phyloP scores from a whole-genome alignment of 2,113 vertebrate species.

The Hydrolagus affinis region DNA sequence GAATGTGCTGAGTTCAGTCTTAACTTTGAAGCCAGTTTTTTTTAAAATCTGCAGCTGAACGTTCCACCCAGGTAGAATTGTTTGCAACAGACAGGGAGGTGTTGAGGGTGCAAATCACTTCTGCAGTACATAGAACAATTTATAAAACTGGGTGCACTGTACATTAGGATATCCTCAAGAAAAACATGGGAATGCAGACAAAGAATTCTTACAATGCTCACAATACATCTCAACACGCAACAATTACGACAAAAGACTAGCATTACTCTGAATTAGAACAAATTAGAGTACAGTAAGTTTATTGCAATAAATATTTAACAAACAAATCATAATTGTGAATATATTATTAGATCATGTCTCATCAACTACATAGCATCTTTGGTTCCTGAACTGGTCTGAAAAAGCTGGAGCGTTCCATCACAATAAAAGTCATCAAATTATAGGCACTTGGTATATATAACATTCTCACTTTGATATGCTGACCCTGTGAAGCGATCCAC shows the following conservation, averaged over 20 bases:
- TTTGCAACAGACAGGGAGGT: too few relatives aligned
- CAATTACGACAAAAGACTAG: background rate
- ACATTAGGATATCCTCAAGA: background rate
- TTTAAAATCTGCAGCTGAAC: too few relatives aligned
- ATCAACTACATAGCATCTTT: conserved; percentile 19
- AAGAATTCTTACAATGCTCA: background rate
- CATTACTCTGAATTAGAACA: background rate
- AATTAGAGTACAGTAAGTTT: background rate
- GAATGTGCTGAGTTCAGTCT: too few relatives aligned
- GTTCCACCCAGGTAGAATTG: too few relatives aligned
- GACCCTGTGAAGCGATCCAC: background rate
- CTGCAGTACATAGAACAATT: background rate
- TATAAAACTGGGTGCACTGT: background rate
- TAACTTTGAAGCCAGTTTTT: too few relatives aligned
- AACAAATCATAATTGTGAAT: background rate
- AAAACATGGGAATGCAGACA: background rate
- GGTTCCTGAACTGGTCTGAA: background rate
- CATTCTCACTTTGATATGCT: conserved; percentile 16
- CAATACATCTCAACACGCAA: background rate
- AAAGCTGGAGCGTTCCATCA: background rate
- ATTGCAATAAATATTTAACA: background rate
- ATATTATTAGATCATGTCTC: background rate
- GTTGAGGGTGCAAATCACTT: background rate
- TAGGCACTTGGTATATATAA: conserved; percentile 24
- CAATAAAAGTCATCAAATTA: conserved; percentile 11